Evolutionary conservation across 2,113 vertebrate species (phyloP), one percentile per base, ranked within the genome.

Genomic region (Gambusia holbrooki): DNA sequence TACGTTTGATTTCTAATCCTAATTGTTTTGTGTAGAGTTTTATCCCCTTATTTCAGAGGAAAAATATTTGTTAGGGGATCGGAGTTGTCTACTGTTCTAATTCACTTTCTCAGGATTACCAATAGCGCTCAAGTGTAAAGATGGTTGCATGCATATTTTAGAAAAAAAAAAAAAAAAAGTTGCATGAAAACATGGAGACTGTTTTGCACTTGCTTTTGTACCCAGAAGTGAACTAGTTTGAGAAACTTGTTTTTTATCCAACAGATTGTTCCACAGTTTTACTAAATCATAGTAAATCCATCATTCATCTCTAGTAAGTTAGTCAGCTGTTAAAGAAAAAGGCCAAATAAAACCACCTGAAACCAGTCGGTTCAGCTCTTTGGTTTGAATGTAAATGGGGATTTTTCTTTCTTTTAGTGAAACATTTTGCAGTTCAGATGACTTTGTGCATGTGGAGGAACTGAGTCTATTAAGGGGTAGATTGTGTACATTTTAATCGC

Each of bases 41-140:
- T 79, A n/a, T 1, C 48, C 51, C 7, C 25, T 90, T 94, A 67
- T 91, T 94, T 96, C 45, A 71, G 75, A 69, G 85, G 2, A 69
- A 71, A 87, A 69, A 5, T 19, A 58, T 94, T 95, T 93, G 62
- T 89, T 86, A 95, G 15, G 62, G 95, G 93, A 95, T 93, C 86
- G 95, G 95, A 84, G 93, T 81, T 12, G 94, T 96, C 95, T 96
- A 95, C 91, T 95, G 91, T 96, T 97, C 90, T 95, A 94, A 96
- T 95, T 96, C 95, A 96, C 94, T 94, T 95, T 96, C 97, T 99
- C 97, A 98, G 97, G 98, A 98, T 97, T 85, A 88, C 95, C 96
- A 84, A 88, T 82, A 79, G 37, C 12, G 84, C 82, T 85, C 92
- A 91, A 88, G 91, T 94, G 86, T 93, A 90, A 42, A 77, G 37